Conservation (phyloP, 2,797 vertebrate species). For the Geotrypetes seraphini region DNA sequence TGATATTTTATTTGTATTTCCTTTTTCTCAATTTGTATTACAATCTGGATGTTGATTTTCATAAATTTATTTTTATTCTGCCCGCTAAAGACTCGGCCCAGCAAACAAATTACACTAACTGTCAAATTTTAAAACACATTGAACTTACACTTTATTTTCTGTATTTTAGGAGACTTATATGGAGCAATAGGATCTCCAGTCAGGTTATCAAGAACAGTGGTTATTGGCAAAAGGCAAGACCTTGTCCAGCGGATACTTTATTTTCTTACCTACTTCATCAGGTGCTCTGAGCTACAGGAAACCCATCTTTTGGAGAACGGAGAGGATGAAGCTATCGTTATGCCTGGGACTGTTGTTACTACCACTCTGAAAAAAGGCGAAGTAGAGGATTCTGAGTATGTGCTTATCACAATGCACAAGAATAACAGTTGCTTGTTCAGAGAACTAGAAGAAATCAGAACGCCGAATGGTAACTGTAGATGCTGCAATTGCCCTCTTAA, state of each 20-base stretch:
- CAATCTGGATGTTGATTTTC: no score
- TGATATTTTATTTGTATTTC: no score
- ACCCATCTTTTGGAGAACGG: conserved; percentile 84
- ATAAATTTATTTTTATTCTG: no score
- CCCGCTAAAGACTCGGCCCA: no score
- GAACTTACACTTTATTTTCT: conserved; percentile 6
- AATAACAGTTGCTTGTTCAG: conserved; percentile 75
- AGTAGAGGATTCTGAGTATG: conserved; percentile 94
- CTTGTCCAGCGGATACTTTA: conserved; percentile 93
- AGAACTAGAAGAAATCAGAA: conserved; percentile 53
- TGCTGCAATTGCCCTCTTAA: conserved; percentile 65
- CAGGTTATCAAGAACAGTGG: conserved; percentile 79
- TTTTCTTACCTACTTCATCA: conserved; percentile 95
- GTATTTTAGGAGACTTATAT: conserved; percentile 79
- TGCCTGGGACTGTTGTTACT: conserved; percentile 94
- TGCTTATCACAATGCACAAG: conserved; percentile 89
- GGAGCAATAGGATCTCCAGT: conserved; percentile 94
- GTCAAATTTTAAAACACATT: neutral
- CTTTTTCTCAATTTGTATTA: no score
- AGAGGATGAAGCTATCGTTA: conserved; percentile 90
- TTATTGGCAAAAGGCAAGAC: conserved; percentile 86
- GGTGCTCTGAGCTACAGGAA: conserved; percentile 94
- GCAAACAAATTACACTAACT: no score
- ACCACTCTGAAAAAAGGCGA: conserved; percentile 91
- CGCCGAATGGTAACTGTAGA: conserved; percentile 68